Conservation (phyloP, 1,140 invertebrate genomes). For the Sarcophaga bullata region DNA sequence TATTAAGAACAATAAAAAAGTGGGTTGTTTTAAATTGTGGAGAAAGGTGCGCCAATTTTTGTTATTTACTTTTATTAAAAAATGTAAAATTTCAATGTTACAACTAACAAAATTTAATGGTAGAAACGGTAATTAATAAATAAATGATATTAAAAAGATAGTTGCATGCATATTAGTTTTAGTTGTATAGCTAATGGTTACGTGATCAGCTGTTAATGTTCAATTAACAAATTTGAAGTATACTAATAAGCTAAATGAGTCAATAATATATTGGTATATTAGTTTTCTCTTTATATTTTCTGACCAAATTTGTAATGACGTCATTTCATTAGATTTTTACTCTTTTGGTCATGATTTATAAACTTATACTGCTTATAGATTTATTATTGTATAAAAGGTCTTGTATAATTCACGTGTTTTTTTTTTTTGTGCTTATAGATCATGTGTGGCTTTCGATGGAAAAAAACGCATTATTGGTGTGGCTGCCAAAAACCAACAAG, state of each 20-base stretch:
- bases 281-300: neutral
- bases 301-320: conserved; percentile 25
- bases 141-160: neutral
- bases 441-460: conserved; percentile 93
- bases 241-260: neutral
- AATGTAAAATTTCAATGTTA: too few relatives aligned
- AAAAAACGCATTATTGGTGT: conserved; percentile 94
- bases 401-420: neutral
- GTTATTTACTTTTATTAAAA: too few relatives aligned
- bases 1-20: too few relatives aligned
- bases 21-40: too few relatives aligned
- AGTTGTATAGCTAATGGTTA: neutral
- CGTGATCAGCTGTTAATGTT: neutral
- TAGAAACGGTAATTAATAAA: neutral
- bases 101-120: too few relatives aligned
- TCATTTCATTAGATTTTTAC: neutral
- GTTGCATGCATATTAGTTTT: neutral
- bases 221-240: neutral
- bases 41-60: too few relatives aligned
- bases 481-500: conserved; percentile 95
- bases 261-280: conserved; percentile 5
- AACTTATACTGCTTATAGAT: neutral
- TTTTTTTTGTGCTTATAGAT: conserved; percentile 70
- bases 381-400: neutral
- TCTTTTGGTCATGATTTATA: neutral